Evolutionary conservation across 2,113 vertebrate genomes (phyloP).

Genomic region (Hyla sarda): DNA sequence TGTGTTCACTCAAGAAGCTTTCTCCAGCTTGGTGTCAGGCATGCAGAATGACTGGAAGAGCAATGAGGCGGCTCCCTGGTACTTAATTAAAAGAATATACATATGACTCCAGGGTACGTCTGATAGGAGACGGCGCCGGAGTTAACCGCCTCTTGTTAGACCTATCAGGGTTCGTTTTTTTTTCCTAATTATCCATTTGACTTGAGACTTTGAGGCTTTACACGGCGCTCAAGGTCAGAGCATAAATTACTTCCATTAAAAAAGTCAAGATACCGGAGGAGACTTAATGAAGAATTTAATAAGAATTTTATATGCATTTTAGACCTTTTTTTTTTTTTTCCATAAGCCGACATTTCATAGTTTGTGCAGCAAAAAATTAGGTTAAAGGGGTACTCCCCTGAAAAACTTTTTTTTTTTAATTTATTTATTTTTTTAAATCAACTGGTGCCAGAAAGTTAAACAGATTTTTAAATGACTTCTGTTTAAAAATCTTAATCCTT

Average conservation of each 20-base stretch:
- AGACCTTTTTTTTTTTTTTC: too few relatives aligned
- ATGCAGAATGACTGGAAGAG: constrained; percentile 7
- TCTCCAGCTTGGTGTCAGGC: not conserved
- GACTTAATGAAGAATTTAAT: too few relatives aligned
- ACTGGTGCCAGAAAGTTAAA: too few relatives aligned
- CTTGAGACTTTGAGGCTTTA: not conserved
- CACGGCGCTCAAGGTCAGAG: not conserved
- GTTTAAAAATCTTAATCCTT: too few relatives aligned
- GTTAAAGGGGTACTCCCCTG: too few relatives aligned
- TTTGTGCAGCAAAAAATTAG: too few relatives aligned
- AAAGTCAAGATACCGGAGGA: not conserved
- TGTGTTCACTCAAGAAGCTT: not conserved
- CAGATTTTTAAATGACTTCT: too few relatives aligned
- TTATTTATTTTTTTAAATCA: too few relatives aligned
- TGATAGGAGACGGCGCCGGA: too few relatives aligned
- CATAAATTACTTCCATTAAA: not conserved
- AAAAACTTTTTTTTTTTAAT: too few relatives aligned
- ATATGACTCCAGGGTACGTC: not conserved
- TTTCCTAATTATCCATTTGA: not conserved
- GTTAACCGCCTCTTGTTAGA: not conserved
- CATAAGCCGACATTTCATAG: too few relatives aligned
- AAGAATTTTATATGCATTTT: too few relatives aligned
- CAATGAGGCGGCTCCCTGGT: not conserved
- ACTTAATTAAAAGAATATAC: constrained; percentile 24
- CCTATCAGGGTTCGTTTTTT: not conserved